Evolutionary conservation across 2,113 vertebrate species (phyloP), one percentile per base, ranked within the genome.

Genomic region (Syrmaticus mikado): DNA sequence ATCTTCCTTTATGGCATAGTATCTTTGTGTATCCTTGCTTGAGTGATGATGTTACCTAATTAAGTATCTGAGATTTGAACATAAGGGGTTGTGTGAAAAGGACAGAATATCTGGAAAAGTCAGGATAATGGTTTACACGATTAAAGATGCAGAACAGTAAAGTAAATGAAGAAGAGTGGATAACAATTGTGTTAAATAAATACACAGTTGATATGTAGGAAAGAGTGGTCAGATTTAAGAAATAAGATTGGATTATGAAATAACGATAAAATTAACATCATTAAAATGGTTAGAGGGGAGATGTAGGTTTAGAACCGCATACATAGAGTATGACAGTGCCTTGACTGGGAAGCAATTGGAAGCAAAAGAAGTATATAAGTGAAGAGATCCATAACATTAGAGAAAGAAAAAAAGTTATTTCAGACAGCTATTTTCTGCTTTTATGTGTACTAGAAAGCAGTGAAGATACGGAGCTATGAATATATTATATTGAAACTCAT

Each of bases 231-330:
- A 21, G 77, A 76, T 38, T 68, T 21, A 52, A 40, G 28, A 65
- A 41, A 52, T 6, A 1, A 22, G 34, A 36, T 86, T 17, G 53
- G 11, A 21, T 25, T 32, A 8, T 81, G 19, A 80, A 82, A 28
- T 38, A 65, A 65, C 0, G 10, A 18, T 67, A 40, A 86, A 85
- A 30, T 4, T 71, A n/a, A 38, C 27, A 7, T 61, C 0, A 1
- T 21, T 87, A 50, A 80, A 72, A 62, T 40, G 27, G 18, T 57
- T 45, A 79, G 8, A 18, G 41, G 4, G 43, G 43, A 81, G 28
- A 77, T 68, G 8, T 32, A 16, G 7, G 18, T 76, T 78, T 80
- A 70, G 78, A 89, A 52, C 20, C 64, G 11, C 4, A 1, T n/a
- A 4, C 65, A 8, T 25, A 25, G 19, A 61, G 36, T 50, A 6